Evolutionary conservation across 2,888 invertebrate species (phyloP).

Genomic region (Drosophila mercatorum): DNA sequence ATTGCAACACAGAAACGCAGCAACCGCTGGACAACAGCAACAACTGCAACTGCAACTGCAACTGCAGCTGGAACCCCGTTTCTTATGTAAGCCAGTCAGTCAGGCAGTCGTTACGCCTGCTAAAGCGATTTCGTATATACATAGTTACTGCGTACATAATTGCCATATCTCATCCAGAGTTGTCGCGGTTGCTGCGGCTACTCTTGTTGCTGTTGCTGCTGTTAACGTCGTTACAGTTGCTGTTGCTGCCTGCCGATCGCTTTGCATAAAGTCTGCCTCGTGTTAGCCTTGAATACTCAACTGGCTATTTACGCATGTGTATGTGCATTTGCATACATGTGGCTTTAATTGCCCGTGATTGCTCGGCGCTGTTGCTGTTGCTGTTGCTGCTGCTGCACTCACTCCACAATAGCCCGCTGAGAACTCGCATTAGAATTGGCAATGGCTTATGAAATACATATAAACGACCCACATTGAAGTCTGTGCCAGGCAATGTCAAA

Average conservation of each 20-base stretch:
- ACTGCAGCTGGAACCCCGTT: slow-evolving; percentile 59
- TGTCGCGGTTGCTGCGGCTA: slow-evolving; percentile 18
- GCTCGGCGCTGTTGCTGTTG: not conserved
- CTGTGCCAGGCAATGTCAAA: not conserved
- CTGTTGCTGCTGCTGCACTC: not conserved
- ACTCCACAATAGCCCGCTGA: not conserved
- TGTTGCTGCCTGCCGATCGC: slow-evolving; percentile 1
- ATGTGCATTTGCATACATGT: not conserved
- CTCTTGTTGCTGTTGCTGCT: slow-evolving; percentile 7
- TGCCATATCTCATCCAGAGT: slow-evolving; percentile 37
- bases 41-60: slow-evolving; percentile 49
- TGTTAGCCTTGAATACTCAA: slow-evolving; percentile 41
- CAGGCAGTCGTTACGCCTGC: slow-evolving; percentile 40
- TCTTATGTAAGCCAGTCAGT: slow-evolving; percentile 67
- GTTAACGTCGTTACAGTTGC: slow-evolving; percentile 2
- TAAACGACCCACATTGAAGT: not conserved
- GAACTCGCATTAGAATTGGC: slow-evolving; percentile 7
- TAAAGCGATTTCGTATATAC: slow-evolving; percentile 37
- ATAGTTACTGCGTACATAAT: slow-evolving; percentile 13
- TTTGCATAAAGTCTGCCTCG: slow-evolving; percentile 30
- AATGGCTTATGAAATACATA: slow-evolving; percentile 8
- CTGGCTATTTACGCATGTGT: slow-evolving; percentile 23
- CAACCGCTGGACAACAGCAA: slow-evolving; percentile 35
- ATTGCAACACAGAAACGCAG: slow-evolving; percentile 58
- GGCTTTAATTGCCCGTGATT: slow-evolving; percentile 4